phyloP scores from a whole-genome alignment of 1,140 invertebrate genomes.

The Brachionus plicatilis region DNA sequence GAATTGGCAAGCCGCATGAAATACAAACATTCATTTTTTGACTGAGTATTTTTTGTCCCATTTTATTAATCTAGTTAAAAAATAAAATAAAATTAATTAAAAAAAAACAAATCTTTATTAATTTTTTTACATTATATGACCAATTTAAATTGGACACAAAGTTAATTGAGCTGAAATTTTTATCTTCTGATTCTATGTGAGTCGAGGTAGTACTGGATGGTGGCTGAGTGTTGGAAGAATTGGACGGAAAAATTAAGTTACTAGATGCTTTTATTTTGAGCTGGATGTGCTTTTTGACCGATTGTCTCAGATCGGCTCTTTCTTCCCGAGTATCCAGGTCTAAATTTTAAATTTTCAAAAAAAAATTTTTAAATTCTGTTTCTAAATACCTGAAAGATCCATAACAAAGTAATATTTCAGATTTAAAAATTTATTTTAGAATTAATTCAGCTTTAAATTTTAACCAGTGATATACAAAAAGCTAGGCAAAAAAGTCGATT shows the following conservation, averaged over 20 bases:
- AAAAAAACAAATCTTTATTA: neutral
- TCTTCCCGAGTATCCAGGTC: neutral
- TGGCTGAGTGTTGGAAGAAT: neutral
- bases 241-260: neutral
- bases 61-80: neutral
- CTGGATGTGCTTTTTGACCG: neutral
- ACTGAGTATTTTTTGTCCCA: neutral
- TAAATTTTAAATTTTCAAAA: neutral
- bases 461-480: neutral
- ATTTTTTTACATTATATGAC: neutral
- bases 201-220: neutral
- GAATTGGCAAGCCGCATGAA: slow-evolving; percentile 1
- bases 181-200: neutral
- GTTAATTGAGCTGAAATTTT: neutral
- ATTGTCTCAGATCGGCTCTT: neutral
- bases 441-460: neutral
- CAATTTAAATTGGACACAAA: neutral
- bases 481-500: neutral
- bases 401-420: slow-evolving; percentile 27
- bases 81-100: neutral
- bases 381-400: slow-evolving; percentile 17
- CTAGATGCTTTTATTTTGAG: slow-evolving; percentile 30
- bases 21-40: slow-evolving; percentile 15
- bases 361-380: neutral
- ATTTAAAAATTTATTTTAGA: neutral